A percentile compares a stretch with the other conserved stretches of the same genome.
These are phyloP conservation scores for Anomalospiza imberbis DNA, from an alignment of 2,797 vertebrate species.

Conservation along the genomic window DNA sequence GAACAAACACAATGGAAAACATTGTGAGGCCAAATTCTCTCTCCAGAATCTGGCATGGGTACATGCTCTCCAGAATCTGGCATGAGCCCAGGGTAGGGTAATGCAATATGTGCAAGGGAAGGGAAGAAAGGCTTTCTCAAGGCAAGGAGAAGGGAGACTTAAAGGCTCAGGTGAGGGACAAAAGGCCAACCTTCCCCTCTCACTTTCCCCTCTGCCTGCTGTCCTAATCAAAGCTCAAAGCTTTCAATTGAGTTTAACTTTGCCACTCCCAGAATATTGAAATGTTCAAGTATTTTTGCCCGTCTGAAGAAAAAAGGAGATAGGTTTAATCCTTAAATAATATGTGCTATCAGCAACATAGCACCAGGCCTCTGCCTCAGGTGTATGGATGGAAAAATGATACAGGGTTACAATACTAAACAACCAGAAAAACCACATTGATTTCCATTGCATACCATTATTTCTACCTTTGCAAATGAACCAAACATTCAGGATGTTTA, in stretches of 20 bases:
- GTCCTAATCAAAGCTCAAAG: background rate
- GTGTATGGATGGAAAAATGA: background rate
- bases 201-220: background rate
- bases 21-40: constrained; percentile 1
- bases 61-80: background rate
- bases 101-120: background rate
- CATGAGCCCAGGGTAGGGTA: background rate
- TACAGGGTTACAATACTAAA: background rate
- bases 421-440: background rate
- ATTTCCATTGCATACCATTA: background rate
- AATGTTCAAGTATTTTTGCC: background rate
- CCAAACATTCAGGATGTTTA: constrained; percentile 17
- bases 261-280: background rate
- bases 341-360: background rate
- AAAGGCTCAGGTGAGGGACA: background rate
- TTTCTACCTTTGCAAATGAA: constrained; percentile 23
- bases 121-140: constrained; percentile 2
- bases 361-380: background rate
- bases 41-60: background rate
- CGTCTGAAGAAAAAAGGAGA: background rate
- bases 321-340: background rate
- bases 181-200: background rate
- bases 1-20: constrained; percentile 20
- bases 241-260: background rate
- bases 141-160: background rate